phyloP scores from a whole-genome alignment of 2,113 vertebrate species.

The Tretioscincus oriximinensis region DNA sequence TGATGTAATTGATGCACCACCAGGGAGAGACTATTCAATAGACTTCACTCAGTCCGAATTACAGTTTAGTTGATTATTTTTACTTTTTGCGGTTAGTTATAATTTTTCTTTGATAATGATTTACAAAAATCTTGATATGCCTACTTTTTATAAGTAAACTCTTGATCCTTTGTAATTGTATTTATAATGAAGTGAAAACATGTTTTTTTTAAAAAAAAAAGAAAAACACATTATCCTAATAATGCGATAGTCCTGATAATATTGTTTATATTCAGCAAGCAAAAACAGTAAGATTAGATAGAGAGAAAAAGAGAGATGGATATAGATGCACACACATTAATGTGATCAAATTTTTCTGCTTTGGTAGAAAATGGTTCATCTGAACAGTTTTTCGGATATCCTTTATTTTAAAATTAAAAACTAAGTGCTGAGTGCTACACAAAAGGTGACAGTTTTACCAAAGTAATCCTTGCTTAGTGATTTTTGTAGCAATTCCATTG shows the following conservation, averaged over 20 bases:
- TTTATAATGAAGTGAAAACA: not conserved
- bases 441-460: conserved; percentile 75
- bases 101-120: no score
- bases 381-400: conserved; percentile 66
- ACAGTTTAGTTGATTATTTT: no score
- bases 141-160: not conserved
- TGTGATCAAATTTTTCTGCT: conserved; percentile 48
- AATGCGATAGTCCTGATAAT: conserved; percentile 11
- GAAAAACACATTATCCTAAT: no score
- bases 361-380: conserved; percentile 72
- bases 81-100: no score
- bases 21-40: no score
- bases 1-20: no score
- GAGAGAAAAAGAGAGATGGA: conserved; percentile 20
- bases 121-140: no score
- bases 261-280: conserved; percentile 18
- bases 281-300: conserved; percentile 34
- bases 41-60: no score
- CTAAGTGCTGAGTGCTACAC: conserved; percentile 74
- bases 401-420: conserved; percentile 83
- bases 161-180: conserved; percentile 34
- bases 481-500: conserved; percentile 62
- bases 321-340: conserved; percentile 61
- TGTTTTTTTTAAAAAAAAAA: not conserved
- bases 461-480: conserved; percentile 71